Conservation (phyloP, 2,797 vertebrate species). For the Sternarchorhynchus goeldii region DNA sequence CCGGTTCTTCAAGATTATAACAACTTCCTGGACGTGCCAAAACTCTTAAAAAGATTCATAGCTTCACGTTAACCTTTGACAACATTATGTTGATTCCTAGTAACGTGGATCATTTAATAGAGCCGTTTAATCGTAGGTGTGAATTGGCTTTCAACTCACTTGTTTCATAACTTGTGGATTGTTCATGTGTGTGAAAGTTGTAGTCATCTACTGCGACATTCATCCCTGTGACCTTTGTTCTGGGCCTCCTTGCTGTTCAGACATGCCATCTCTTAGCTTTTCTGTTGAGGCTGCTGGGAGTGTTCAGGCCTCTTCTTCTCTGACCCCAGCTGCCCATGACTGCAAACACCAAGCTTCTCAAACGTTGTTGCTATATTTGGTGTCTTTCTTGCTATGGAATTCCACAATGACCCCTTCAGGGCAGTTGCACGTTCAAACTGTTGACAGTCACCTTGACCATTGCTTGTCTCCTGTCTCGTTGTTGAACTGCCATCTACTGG, state of each 20-base stretch:
- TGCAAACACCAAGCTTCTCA: neutral
- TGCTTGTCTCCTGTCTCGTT: neutral
- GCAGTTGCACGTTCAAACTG: neutral
- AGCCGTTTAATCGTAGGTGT: too few relatives aligned
- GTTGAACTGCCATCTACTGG: neutral
- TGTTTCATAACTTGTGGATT: too few relatives aligned
- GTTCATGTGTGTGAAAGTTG: too few relatives aligned
- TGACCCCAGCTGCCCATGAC: neutral
- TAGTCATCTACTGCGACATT: too few relatives aligned
- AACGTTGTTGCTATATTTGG: neutral
- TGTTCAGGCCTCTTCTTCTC: neutral
- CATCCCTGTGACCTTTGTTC: too few relatives aligned
- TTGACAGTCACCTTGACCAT: neutral
- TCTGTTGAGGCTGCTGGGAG: conserved; percentile 2
- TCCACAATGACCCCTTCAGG: neutral
- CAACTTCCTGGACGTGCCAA: conserved; percentile 15
- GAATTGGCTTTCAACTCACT: neutral
- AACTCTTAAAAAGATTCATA: neutral
- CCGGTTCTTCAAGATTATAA: conserved; percentile 26
- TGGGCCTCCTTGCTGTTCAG: too few relatives aligned
- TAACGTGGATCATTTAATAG: too few relatives aligned
- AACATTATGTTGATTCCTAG: too few relatives aligned
- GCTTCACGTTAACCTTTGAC: too few relatives aligned
- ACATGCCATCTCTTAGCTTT: conserved; percentile 1
- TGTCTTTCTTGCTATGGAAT: neutral